Evolutionary conservation across 2,113 vertebrate species (phyloP), one percentile per base, ranked within the genome.

Genomic region (Gobio gobio): DNA sequence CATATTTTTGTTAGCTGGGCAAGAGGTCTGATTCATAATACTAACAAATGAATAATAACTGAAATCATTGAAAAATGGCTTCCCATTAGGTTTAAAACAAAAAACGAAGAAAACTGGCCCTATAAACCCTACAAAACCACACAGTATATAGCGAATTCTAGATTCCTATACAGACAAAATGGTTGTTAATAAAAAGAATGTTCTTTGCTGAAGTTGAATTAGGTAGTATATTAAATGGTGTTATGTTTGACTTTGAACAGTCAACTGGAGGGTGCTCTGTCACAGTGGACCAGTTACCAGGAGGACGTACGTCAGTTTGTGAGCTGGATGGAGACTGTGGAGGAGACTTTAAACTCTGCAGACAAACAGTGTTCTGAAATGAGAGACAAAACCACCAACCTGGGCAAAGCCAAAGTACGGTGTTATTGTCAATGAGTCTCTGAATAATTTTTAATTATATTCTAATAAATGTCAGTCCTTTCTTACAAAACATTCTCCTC

Each of bases 241-340:
- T 43, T 45, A 29, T 80, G 45, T 83, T 73, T 80, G 40, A 0
- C 81, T 72, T 77, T 22, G 9, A 93, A 58, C 95, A 99, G 98
- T 87, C 98, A 98, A 87, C 92, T 99, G 43, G 98, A 99, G 93
- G 97, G 97, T 2, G 96, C 97, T 20, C 96, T 99, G 8, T 99
- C 97, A 0, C 97, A 98, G 83, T 99, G 98, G 98, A 99, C 98
- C 66, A 99, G 97, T 91, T 99, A 98, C 63, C 97, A 99, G 92
- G 98, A 99, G 87, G 98, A 98, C 0, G 95, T 99, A 33, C 94
- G 94, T 3, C 97, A 97, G 93, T 98, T 99, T 91, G 93, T 96
- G 72, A 90, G 91, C 79, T 99, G 98, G 98, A 97, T 99, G 96
- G 97, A 98, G 49, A 87, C 94, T 0, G 91, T 97, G 47, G 98